These are phyloP conservation scores for Drosophila sp. DNA, from an alignment of 1,140 invertebrate genomes.

Conservation along the genomic window DNA sequence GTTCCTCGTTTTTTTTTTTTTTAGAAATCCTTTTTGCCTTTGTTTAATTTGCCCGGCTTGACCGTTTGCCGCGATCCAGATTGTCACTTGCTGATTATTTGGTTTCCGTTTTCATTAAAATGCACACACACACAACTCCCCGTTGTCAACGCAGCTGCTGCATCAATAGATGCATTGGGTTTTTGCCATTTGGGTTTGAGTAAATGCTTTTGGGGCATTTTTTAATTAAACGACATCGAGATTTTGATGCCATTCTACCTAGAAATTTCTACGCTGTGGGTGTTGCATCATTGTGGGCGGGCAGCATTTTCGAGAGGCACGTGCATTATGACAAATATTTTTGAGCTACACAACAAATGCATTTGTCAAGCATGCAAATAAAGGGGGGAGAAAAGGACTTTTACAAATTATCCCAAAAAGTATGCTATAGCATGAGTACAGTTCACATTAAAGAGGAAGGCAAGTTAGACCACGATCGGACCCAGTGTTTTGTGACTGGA, in stretches of 20 bases:
- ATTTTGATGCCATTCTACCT: conserved; percentile 66
- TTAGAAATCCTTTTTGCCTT: conserved; percentile 46
- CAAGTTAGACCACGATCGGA: too few relatives aligned
- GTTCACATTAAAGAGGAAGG: too few relatives aligned
- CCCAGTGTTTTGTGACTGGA: too few relatives aligned
- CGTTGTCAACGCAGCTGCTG: conserved; percentile 38
- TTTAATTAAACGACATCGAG: conserved; percentile 74
- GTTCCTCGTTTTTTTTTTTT: conserved; percentile 15
- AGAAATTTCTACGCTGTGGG: conserved; percentile 26
- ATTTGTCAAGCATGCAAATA: background rate
- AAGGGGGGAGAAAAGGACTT: background rate
- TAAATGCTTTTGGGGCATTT: conserved; percentile 82
- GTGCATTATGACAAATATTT: conserved; percentile 77
- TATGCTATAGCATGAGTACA: background rate
- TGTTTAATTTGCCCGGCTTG: conserved; percentile 58
- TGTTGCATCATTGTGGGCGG: conserved; percentile 49
- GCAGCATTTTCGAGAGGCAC: conserved; percentile 39
- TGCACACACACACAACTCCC: conserved; percentile 39
- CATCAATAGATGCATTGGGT: conserved; percentile 48
- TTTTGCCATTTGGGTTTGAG: conserved; percentile 33
- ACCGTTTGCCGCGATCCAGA: conserved; percentile 59
- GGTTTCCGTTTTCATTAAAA: conserved; percentile 80
- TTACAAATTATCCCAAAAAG: conserved; percentile 25
- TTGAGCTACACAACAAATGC: conserved; percentile 52
- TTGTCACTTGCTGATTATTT: conserved; percentile 76